A percentile compares a stretch with the other conserved stretches of the same genome.
phyloP scores from a whole-genome alignment of 2,888 invertebrate species.

The Sphaeridia pumilis region DNA sequence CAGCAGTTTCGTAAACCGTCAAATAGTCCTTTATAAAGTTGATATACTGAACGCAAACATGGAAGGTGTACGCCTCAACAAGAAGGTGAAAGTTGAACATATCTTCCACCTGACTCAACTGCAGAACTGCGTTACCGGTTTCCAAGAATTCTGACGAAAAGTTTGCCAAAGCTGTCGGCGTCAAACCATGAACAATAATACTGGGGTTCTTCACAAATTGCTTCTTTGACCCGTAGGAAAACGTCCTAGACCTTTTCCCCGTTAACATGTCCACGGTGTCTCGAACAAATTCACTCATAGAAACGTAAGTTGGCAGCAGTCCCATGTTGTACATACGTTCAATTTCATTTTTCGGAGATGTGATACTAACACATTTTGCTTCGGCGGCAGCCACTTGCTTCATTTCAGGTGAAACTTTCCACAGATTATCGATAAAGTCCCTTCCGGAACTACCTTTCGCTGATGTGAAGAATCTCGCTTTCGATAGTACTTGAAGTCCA shows the following conservation, averaged over 20 bases:
- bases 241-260: constrained; percentile 27
- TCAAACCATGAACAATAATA: constrained; percentile 26
- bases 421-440: constrained; percentile 6
- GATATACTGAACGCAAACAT: constrained; percentile 20
- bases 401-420: constrained; percentile 5
- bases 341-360: not conserved
- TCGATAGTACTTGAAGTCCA: no score
- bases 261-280: constrained; percentile 26
- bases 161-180: constrained; percentile 21
- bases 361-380: no score
- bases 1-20: constrained; percentile 25
- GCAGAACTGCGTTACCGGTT: not conserved
- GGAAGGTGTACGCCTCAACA: not conserved
- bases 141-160: constrained; percentile 15
- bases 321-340: not conserved
- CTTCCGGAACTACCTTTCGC: not conserved
- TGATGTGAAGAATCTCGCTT: no score
- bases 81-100: constrained; percentile 1
- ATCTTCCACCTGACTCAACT: constrained; percentile 13
- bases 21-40: constrained; percentile 29
- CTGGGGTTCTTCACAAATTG: constrained; percentile 23
- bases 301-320: not conserved
- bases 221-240: constrained; percentile 8
- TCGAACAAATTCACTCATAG: constrained; percentile 20
- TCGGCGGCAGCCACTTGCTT: not conserved